Evolutionary conservation across 2,888 invertebrate genomes (phyloP), one percentile per base, ranked within the genome.

Genomic region (Dexiosoma caninum): DNA sequence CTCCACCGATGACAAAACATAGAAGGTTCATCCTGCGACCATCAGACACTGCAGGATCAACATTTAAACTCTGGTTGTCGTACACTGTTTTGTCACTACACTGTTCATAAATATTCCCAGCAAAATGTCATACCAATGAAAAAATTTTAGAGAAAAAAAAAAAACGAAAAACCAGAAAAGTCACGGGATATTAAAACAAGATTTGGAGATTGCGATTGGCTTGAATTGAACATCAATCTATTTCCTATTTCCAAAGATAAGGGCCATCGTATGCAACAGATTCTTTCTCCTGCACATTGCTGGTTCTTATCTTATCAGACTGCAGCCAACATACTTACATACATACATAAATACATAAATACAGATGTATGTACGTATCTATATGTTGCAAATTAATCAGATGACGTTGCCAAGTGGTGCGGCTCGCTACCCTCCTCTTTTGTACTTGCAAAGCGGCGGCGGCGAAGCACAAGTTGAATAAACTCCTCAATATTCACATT

Each of bases 391-490:
- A 42, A 69, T 49, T n/a, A 49, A 69, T 57, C 74, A 55, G 64
- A 66, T 74, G 55, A 23, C 64, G 55, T 71, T 57, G 16, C 46
- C 37, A 60, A 60, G 46, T 77, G 37, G 14, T 42, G 46, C 70
- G 37, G 14, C 32, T 59, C 2, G 32, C 53, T 46, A 37, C 37
- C 46, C 27, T 30, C 37, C 30, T n/a, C n/a, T n/a, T n/a, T 57
- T 27, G 27, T 5, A 27, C 30, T 27, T 46, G n/a, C 21, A 16
- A 4, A 27, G 27, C 49, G 37, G 35, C 8, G 37, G 46, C 35
- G 23, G 59, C n/a, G 49, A 49, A 72, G 42, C 62, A 80, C 70
- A 80, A 84, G 88, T 86, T 88, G 86, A 88, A 88, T 85, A 87
- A 88, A 88, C 88, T 85, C 84, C 83, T 83, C 84, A 84, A 84